phyloP scores from a whole-genome alignment of 2,797 vertebrate genomes.

The Melanotaenia boesemani region DNA sequence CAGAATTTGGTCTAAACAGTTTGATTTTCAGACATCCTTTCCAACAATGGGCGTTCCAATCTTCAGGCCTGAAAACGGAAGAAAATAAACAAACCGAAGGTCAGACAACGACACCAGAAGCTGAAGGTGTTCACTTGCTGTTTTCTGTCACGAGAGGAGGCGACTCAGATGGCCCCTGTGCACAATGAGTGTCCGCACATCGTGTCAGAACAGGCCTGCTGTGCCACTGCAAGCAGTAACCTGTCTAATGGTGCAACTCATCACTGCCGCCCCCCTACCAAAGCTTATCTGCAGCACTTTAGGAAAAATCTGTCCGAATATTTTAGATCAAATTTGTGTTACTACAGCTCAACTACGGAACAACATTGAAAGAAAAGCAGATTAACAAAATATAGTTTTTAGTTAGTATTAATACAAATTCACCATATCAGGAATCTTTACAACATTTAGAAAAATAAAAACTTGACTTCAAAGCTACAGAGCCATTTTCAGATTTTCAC shows the following conservation, averaged over 20 bases:
- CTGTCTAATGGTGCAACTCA: conserved; percentile 69
- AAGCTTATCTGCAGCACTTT: not conserved
- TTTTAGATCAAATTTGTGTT: not conserved
- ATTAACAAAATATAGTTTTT: too few relatives aligned
- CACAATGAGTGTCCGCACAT: conserved; percentile 64
- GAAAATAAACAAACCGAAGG: not conserved
- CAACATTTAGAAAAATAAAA: not conserved
- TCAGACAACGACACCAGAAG: not conserved
- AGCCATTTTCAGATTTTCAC: too few relatives aligned
- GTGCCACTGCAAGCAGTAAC: conserved; percentile 67
- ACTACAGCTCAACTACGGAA: too few relatives aligned
- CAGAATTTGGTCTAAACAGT: conserved; percentile 86
- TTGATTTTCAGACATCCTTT: conserved; percentile 85
- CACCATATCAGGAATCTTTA: not conserved
- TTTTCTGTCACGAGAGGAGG: not conserved
- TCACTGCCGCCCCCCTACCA: conserved; percentile 53
- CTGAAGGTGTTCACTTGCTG: not conserved
- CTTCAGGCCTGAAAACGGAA: conserved; percentile 55
- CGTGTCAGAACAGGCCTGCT: conserved; percentile 54
- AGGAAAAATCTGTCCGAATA: not conserved
- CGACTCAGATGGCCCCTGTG: conserved; percentile 73
- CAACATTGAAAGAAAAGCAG: too few relatives aligned
- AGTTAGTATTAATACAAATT: not conserved
- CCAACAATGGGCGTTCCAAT: conserved; percentile 86
- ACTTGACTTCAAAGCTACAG: not conserved